Evolutionary conservation across 2,113 vertebrate species (phyloP).

Genomic region (Oxyura jamaicensis): DNA sequence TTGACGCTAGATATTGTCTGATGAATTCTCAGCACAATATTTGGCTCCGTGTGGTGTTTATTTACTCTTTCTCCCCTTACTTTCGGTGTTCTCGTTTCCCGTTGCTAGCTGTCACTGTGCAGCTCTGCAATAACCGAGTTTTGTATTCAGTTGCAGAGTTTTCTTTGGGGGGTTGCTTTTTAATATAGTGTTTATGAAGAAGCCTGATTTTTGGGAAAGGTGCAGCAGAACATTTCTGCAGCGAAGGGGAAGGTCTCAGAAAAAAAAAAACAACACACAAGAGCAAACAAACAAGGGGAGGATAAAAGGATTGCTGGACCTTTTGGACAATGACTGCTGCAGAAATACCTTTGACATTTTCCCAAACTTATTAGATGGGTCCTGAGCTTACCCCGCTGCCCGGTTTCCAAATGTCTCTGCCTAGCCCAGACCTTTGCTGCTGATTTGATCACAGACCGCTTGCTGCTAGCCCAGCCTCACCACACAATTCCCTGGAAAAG

Average conservation of each 20-base stretch:
- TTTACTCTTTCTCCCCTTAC: neutral
- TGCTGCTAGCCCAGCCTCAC: neutral
- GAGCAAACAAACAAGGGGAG: neutral
- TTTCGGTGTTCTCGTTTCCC: neutral
- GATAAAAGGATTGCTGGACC: neutral
- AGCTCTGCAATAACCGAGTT: slow-evolving; percentile 17
- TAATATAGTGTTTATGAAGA: slow-evolving; percentile 46
- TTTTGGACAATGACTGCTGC: neutral
- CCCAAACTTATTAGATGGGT: neutral
- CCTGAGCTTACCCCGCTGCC: neutral
- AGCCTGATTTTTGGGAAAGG: neutral
- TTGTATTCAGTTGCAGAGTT: slow-evolving; percentile 17
- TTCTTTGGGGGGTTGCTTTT: slow-evolving; percentile 63
- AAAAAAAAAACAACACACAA: neutral
- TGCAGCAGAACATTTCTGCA: neutral
- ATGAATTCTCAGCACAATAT: neutral
- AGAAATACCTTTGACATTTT: slow-evolving; percentile 46
- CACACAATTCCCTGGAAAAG: neutral
- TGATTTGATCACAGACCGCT: slow-evolving; percentile 8
- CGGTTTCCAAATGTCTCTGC: neutral
- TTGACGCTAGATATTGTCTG: neutral
- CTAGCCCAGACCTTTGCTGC: slow-evolving; percentile 8
- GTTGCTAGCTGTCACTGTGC: neutral
- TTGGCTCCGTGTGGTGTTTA: neutral
- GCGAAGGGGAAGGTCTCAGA: neutral